Percentiles rank a stretch among this genome's conserved stretches.
Conservation (phyloP, 2,888 invertebrate species). For the Didymodactylos carnosus region DNA sequence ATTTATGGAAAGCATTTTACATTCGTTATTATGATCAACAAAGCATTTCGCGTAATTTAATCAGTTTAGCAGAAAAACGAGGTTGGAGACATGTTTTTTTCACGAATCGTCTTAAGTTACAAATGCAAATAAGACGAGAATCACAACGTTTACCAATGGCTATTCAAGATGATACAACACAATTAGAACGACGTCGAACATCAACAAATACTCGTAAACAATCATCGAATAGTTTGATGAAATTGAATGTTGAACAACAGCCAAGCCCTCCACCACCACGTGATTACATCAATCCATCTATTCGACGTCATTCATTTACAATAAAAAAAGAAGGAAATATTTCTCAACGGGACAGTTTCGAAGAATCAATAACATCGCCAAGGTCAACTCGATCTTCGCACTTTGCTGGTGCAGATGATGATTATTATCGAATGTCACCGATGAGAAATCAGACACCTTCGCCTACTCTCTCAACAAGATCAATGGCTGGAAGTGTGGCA, state of each 20-base stretch:
- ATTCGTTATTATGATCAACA: constrained; percentile 19
- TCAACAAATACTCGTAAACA: too few species aligned
- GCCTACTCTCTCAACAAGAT: not conserved
- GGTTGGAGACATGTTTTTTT: constrained; percentile 33
- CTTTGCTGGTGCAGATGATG: not conserved
- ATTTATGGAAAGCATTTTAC: constrained; percentile 29
- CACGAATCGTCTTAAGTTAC: constrained; percentile 32
- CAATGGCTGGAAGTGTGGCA: not conserved
- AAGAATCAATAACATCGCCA: too few species aligned
- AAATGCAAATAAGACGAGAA: constrained; percentile 19
- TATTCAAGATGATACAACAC: not conserved
- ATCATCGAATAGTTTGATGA: too few species aligned
- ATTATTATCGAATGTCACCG: too few species aligned
- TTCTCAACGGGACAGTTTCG: too few species aligned
- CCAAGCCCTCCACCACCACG: not conserved
- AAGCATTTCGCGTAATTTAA: not conserved
- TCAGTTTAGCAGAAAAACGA: constrained; percentile 22
- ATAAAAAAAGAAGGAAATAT: not conserved
- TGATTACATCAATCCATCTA: not conserved
- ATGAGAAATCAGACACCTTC: too few species aligned
- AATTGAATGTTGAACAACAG: not conserved
- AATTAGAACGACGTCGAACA: not conserved
- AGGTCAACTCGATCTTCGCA: not conserved
- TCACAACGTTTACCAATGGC: not conserved
- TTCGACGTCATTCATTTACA: not conserved